These are phyloP conservation scores for Chiroxiphia lanceolata DNA, from an alignment of 2,797 vertebrate genomes.

Conservation along the genomic window DNA sequence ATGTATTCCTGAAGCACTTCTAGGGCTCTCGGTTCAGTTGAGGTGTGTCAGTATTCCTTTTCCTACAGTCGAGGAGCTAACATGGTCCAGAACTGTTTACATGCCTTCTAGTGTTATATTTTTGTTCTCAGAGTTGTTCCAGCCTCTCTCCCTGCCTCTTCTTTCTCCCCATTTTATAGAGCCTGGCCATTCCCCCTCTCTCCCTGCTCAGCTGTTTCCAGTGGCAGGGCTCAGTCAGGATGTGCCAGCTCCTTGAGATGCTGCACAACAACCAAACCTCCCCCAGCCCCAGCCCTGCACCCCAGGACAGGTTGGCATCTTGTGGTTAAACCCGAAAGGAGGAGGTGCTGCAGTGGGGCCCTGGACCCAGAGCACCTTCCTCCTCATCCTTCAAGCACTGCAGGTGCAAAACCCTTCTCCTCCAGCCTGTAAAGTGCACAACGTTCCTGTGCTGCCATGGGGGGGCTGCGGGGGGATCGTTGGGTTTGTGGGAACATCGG, in stretches of 20 bases:
- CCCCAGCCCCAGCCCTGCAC: neutral
- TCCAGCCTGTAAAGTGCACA: neutral
- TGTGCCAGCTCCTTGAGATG: fast-evolving
- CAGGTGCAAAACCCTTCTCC: neutral
- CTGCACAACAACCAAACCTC: neutral
- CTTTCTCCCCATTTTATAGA: neutral
- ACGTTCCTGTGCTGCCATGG: neutral
- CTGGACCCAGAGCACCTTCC: fast-evolving
- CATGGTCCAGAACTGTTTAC: neutral
- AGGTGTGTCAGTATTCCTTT: slow-evolving; percentile 44
- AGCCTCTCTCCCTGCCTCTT: neutral
- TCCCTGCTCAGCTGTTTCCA: neutral
- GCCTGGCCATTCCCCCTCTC: neutral
- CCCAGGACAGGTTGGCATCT: neutral
- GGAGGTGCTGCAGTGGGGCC: neutral
- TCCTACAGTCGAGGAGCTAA: neutral
- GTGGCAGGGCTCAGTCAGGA: neutral
- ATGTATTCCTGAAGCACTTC: slow-evolving; percentile 58
- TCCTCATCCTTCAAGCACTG: neutral
- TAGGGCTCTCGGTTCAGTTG: neutral
- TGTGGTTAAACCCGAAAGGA: neutral
- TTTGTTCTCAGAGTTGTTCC: neutral
- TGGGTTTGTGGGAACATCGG: neutral
- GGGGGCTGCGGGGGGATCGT: neutral
- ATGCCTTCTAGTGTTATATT: neutral